Evolutionary conservation across 1,140 invertebrate species (phyloP), one percentile per base, ranked within the genome.

Genomic region (Microplitis mediator): DNA sequence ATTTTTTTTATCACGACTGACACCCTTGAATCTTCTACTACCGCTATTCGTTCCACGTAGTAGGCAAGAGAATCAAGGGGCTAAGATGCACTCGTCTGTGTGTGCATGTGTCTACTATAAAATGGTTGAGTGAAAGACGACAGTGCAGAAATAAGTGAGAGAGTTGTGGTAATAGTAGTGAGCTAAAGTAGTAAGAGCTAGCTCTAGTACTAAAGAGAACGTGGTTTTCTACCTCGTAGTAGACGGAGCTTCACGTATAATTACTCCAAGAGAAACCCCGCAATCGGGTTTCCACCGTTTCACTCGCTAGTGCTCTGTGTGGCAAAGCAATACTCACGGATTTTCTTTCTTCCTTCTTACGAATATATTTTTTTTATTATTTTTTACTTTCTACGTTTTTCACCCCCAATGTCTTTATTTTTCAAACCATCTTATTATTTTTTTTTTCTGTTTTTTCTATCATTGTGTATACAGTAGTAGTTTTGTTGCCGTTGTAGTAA

Each of bases 201-300:
- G 39, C 39, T 45, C 39, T 45, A 45, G 39, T 52, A 64, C 35
- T 54, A 62, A 72, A 50, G 54, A 69, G 58, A 36, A 36, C 35
- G 51, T 51, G 58, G 51, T 72, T 66, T 45, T 72, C 58, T 39
- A 72, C 56, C 36, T 66, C 71, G 63, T 32, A 4, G 62, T 66
- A 72, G 71, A 66, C 71, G 63, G 23, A 61, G 63, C 71, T 13
- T n/a, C 65, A 72, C 71, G 71, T 72, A 72, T 72, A 72, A 72
- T 72, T 72, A 72, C 71, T 66, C 56, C 51, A 51, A 35, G 54
- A 60, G 65, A 72, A 66, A 50, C 65, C 51, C 35, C 51, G 71
- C 71, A 72, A 72, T 72, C 63, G 71, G 32, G 62, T 67, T 72
- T 45, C 63, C 11, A 23, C 32, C 16, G 51, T 54, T 50, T 39